phyloP scores from a whole-genome alignment of 1,140 invertebrate species.

The Melitaea cinxia region DNA sequence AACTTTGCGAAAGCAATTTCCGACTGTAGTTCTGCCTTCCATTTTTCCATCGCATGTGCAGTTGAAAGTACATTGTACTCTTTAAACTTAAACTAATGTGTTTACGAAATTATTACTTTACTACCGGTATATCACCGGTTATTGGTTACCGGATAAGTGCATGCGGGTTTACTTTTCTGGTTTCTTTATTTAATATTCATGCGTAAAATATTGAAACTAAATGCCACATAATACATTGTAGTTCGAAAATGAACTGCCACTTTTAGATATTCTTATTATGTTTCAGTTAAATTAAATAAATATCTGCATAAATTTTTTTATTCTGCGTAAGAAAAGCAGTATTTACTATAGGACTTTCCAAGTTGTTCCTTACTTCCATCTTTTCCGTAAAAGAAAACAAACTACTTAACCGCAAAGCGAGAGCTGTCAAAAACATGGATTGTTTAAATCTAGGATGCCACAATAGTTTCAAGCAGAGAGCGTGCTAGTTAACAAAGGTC shows the following conservation, averaged over 20 bases:
- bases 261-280: too few species aligned
- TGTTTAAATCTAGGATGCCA: constrained; percentile 29
- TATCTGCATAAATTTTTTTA: too few species aligned
- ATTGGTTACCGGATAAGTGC: constrained; percentile 1
- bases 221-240: too few species aligned
- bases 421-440: constrained; percentile 35
- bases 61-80: constrained; percentile 29
- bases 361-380: too few species aligned
- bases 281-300: too few species aligned
- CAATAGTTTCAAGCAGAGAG: constrained; percentile 30
- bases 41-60: constrained; percentile 43
- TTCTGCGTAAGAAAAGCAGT: too few species aligned
- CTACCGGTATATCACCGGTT: constrained; percentile 7
- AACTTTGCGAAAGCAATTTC: constrained; percentile 57
- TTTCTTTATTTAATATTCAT: too few species aligned
- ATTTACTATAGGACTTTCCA: too few species aligned
- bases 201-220: too few species aligned
- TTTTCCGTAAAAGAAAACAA: constrained; percentile 9
- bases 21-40: constrained; percentile 45
- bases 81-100: constrained; percentile 23
- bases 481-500: constrained; percentile 42
- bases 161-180: constrained; percentile 1
- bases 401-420: constrained; percentile 19
- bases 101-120: constrained; percentile 11
- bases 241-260: too few species aligned